Conservation (phyloP, 2,888 invertebrate species). For the Agrilus mali region DNA sequence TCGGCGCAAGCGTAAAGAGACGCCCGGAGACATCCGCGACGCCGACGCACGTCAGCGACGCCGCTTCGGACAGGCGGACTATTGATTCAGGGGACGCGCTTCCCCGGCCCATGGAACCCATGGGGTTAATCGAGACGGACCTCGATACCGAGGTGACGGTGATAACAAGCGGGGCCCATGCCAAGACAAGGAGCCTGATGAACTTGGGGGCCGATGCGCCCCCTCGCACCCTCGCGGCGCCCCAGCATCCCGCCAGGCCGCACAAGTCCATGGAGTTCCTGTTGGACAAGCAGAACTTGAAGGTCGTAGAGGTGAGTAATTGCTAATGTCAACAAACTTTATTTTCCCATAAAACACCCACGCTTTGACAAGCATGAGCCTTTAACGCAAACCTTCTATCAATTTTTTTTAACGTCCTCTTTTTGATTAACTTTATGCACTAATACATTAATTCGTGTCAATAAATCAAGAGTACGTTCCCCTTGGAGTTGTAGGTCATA, state of each 20-base stretch:
- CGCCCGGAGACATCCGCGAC: constrained; percentile 23
- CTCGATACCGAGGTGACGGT: constrained; percentile 65
- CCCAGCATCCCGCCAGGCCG: constrained; percentile 40
- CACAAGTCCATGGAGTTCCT: constrained; percentile 94
- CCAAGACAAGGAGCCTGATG: constrained; percentile 54
- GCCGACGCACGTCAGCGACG: constrained; percentile 2
- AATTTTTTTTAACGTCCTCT: too few relatives aligned
- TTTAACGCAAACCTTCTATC: too few relatives aligned
- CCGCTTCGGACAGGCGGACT: constrained; percentile 21
- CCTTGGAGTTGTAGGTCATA: too few relatives aligned
- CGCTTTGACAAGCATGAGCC: too few relatives aligned
- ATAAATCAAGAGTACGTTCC: too few relatives aligned
- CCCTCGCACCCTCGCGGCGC: constrained; percentile 25
- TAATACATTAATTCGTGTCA: too few relatives aligned
- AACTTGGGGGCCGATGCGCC: constrained; percentile 40
- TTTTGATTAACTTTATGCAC: too few relatives aligned
- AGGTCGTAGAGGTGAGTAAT: constrained; percentile 67
- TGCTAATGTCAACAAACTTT: too few relatives aligned
- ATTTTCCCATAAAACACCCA: too few relatives aligned
- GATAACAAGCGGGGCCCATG: constrained; percentile 34
- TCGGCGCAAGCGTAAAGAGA: constrained; percentile 37
- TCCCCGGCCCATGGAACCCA: constrained; percentile 43
- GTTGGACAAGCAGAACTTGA: constrained; percentile 84
- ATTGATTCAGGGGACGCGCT: constrained; percentile 31
- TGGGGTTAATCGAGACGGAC: constrained; percentile 83